A percentile compares a stretch with the other conserved stretches of the same genome.
Evolutionary conservation across 2,797 vertebrate genomes (phyloP).

Genomic region (Oreortyx pictus): DNA sequence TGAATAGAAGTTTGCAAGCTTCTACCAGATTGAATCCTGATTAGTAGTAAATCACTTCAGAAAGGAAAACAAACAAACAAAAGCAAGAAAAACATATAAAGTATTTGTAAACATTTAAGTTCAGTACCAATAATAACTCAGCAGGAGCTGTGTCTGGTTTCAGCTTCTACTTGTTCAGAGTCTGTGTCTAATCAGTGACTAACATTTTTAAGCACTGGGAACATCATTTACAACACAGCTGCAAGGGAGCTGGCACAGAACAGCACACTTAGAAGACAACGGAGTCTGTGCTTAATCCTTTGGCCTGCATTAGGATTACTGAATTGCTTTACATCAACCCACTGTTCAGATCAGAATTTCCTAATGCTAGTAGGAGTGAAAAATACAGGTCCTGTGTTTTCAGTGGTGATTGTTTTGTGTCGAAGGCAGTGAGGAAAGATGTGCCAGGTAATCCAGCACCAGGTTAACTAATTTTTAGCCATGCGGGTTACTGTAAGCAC

Average conservation of each 20-base stretch:
- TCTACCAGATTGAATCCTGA: background rate
- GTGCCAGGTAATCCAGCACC: background rate
- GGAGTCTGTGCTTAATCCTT: background rate
- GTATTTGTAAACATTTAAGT: constrained; percentile 6
- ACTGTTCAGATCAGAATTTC: background rate
- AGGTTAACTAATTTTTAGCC: background rate
- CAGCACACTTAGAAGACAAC: background rate
- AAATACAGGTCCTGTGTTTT: rapidly evolving
- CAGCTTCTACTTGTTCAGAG: background rate
- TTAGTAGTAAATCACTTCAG: background rate
- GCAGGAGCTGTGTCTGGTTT: background rate
- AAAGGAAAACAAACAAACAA: background rate
- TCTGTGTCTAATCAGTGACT: constrained; percentile 24
- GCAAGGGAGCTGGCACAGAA: background rate
- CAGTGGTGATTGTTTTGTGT: background rate
- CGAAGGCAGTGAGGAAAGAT: background rate
- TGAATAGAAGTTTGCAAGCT: background rate
- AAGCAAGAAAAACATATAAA: background rate
- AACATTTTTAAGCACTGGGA: background rate
- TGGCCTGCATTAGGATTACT: background rate
- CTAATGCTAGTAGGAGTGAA: background rate
- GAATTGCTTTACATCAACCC: background rate
- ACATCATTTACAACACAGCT: background rate
- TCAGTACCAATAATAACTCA: constrained; percentile 9
- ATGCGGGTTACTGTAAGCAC: background rate